A percentile compares a stretch with the other conserved stretches of the same genome.
These are phyloP conservation scores for Paraplagusia blochii DNA, from an alignment of 2,113 vertebrate genomes.

Conservation along the genomic window DNA sequence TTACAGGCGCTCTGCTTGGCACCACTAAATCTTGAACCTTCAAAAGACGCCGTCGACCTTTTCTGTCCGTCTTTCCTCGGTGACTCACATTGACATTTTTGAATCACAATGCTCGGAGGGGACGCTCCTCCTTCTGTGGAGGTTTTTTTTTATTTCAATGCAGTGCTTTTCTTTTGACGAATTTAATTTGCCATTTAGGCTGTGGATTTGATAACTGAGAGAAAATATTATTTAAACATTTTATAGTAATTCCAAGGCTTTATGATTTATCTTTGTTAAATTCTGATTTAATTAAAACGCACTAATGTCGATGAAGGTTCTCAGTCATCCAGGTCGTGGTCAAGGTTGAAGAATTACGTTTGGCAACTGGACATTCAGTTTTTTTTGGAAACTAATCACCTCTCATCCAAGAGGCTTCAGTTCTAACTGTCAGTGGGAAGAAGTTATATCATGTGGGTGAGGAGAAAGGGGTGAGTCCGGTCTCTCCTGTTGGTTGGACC, in stretches of 20 bases:
- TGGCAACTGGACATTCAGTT: too few species aligned
- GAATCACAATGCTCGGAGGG: background rate
- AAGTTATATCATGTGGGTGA: too few species aligned
- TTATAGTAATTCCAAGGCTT: too few species aligned
- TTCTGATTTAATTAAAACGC: constrained; percentile 21
- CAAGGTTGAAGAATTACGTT: too few species aligned
- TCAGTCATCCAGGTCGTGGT: too few species aligned
- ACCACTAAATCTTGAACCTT: constrained; percentile 7
- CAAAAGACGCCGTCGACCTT: constrained; percentile 13
- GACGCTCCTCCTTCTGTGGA: too few species aligned
- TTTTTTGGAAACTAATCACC: too few species aligned
- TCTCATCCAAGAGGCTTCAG: too few species aligned
- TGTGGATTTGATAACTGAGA: constrained; percentile 50
- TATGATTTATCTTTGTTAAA: constrained; percentile 12
- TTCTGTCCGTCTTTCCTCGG: constrained; percentile 26
- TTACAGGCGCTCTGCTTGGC: background rate
- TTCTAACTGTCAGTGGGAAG: too few species aligned
- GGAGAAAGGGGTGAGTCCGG: too few species aligned
- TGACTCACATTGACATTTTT: constrained; percentile 12
- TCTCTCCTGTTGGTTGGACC: too few species aligned
- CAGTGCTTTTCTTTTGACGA: constrained; percentile 26
- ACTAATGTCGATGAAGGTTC: too few species aligned
- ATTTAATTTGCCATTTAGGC: constrained; percentile 26
- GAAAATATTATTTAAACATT: constrained; percentile 32
- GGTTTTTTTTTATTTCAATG: constrained; percentile 31